Base-by-base conservation (phyloP, 1,140 invertebrate species). In the Bombus balteatus region DNA sequence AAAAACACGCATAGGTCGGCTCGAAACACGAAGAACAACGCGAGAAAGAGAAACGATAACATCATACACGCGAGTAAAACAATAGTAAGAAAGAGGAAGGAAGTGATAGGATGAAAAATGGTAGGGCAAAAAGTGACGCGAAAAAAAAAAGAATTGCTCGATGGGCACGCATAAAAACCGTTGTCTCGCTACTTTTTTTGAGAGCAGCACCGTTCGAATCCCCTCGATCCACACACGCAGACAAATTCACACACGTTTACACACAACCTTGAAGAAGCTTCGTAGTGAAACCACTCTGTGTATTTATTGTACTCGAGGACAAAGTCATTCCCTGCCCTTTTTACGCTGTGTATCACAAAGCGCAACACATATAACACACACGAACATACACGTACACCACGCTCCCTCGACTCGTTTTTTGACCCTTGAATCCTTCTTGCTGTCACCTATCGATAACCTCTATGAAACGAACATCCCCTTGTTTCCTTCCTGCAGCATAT, bases 261-360 rank as follows among this genome's bases (percentile, higher is more conserved):
- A 66, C 41, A 72, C 70, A 79, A 57, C 73, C 87, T 68, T 53
- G 43, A 65, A 68, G 12, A 84, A 81, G 84, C 81, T 90, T 85
- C 78, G 89, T 82, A 86, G 80, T 76, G 76, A 87, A 81, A 88
- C 81, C 77, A 81, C 84, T 89, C 85, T 87, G 91, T 91, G 88
- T 92, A 92, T 92, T 92, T 92, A 92, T 91, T 92, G 86, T 92
- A 92, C 47, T 85, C 86, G 83, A 85, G 57, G 41, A 80, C 43
- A 87, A 87, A 88, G 88, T 90, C 88, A 91, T 92, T 88, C 87
- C 87, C 88, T 43, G 3, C 73, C 34, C 22, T 41, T 79, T 72
- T 76, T 18, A 41, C 73, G 81, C 88, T 77, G 82, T 89, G 86
- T 92, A 88, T 83, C 77, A 74, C 86, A 39, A 32, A 53, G 18